phyloP scores from a whole-genome alignment of 2,797 vertebrate species.

The Crenuchus spilurus region DNA sequence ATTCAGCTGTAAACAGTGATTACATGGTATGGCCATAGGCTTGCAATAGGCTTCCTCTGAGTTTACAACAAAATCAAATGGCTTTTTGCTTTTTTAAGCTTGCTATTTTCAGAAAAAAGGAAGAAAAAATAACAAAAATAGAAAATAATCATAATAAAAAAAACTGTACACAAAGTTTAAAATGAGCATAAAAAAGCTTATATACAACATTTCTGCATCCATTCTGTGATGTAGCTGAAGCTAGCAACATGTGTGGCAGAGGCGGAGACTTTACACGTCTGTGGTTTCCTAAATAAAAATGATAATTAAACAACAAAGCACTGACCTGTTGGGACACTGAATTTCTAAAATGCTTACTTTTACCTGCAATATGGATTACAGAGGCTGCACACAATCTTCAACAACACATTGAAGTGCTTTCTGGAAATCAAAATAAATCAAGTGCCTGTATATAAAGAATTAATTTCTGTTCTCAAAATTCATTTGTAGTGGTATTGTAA shows the following conservation, averaged over 20 bases:
- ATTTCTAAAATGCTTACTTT: neutral
- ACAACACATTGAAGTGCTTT: too few relatives aligned
- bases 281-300: constrained; percentile 17
- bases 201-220: constrained; percentile 17
- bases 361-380: neutral
- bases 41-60: constrained; percentile 35
- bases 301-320: neutral
- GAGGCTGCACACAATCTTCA: too few relatives aligned
- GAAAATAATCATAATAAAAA: neutral
- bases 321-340: too few relatives aligned
- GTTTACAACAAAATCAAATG: constrained; percentile 32
- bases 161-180: constrained; percentile 25
- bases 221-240: neutral
- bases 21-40: constrained; percentile 25
- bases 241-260: neutral
- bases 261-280: neutral
- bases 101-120: neutral
- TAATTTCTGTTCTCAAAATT: too few relatives aligned
- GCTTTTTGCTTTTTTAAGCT: constrained; percentile 24
- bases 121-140: neutral
- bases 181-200: constrained; percentile 8
- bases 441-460: too few relatives aligned
- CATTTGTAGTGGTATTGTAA: too few relatives aligned
- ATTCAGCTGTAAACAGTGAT: constrained; percentile 23
- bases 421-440: too few relatives aligned